These are phyloP conservation scores for Nothobranchius kuhntae DNA, from an alignment of 2,113 vertebrate species.

Conservation along the genomic window DNA sequence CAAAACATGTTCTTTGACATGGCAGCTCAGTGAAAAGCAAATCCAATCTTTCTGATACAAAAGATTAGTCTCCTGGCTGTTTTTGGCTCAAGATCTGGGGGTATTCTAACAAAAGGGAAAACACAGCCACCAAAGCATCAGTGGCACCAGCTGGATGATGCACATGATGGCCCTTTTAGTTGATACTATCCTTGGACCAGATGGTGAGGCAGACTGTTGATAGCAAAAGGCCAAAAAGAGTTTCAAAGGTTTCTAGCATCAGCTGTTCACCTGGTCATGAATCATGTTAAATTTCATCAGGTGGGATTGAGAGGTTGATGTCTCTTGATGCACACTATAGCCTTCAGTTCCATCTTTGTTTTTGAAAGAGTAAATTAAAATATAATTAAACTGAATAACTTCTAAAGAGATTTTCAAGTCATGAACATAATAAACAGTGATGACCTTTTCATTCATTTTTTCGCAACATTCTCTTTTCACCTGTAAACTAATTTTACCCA, in stretches of 20 bases:
- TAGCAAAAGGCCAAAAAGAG: conserved; percentile 19
- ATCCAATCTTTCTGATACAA: conserved; percentile 1
- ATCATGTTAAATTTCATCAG: conserved; percentile 13
- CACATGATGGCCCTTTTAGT: conserved; percentile 12
- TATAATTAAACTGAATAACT: too few species aligned
- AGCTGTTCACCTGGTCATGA: conserved; percentile 8
- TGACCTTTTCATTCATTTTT: too few species aligned
- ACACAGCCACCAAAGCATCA: conserved; percentile 5
- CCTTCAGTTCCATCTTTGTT: too few species aligned
- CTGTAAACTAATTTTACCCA: too few species aligned
- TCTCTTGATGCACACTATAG: background rate
- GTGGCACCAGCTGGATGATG: conserved; percentile 6
- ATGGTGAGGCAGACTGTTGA: conserved; percentile 28
- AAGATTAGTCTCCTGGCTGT: conserved; percentile 2
- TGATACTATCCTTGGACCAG: conserved; percentile 15
- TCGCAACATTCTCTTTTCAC: too few species aligned
- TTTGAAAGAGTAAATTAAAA: too few species aligned
- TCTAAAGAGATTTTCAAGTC: too few species aligned
- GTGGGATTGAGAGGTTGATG: background rate
- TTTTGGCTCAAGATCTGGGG: background rate
- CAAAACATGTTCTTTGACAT: background rate
- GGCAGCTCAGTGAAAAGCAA: background rate
- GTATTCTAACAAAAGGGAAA: background rate
- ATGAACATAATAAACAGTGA: too few species aligned
- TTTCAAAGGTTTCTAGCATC: conserved; percentile 1